Conservation (phyloP, 2,113 vertebrate species). For the Cacatua alba region DNA sequence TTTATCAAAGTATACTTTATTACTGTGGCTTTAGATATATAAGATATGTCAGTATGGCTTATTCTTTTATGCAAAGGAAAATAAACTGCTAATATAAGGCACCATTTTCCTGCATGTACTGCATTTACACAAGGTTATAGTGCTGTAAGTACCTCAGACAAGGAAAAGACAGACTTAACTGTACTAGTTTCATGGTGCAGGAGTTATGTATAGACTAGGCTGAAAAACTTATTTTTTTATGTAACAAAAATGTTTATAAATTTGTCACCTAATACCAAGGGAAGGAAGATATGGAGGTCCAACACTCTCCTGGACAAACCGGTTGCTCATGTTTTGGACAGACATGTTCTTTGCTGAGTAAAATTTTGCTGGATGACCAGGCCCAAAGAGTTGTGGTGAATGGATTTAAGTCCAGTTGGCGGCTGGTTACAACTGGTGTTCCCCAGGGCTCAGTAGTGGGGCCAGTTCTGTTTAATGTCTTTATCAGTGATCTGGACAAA, state of each 20-base stretch:
- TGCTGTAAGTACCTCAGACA: not conserved
- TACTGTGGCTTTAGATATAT: not conserved
- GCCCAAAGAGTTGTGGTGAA: not conserved
- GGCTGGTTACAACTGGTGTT: rapidly evolving
- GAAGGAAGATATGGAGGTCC: not conserved
- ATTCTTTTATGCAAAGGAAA: not conserved
- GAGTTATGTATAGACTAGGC: not conserved
- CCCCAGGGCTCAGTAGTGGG: not conserved
- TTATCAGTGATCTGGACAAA: not conserved
- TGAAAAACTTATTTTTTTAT: not conserved
- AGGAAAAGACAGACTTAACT: not conserved
- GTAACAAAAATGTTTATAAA: not conserved
- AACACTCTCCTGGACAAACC: not conserved
- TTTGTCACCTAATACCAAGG: not conserved
- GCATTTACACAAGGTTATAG: not conserved
- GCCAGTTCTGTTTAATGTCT: not conserved
- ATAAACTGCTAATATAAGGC: not conserved
- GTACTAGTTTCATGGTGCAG: not conserved
- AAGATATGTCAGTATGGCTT: not conserved
- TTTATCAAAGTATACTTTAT: not conserved
- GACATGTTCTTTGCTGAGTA: rapidly evolving
- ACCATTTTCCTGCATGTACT: not conserved
- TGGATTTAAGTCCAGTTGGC: not conserved
- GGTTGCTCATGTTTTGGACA: rapidly evolving
- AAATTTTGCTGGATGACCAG: not conserved